These are phyloP conservation scores for Seriola aureovittata DNA, from an alignment of 2,113 vertebrate genomes.

Conservation along the genomic window DNA sequence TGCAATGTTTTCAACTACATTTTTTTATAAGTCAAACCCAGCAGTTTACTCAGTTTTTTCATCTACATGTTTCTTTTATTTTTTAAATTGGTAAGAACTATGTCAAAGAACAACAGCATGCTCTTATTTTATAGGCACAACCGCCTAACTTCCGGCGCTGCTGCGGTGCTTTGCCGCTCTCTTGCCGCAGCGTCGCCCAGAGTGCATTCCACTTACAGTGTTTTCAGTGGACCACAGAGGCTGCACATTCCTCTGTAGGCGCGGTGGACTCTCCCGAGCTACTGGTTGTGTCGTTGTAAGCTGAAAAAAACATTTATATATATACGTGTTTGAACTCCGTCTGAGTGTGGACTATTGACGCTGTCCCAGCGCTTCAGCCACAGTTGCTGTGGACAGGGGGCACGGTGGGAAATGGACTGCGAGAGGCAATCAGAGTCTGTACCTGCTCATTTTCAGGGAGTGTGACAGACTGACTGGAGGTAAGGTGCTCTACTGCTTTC, in stretches of 20 bases:
- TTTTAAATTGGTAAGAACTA: neutral
- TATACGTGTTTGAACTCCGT: neutral
- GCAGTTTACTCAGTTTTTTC: neutral
- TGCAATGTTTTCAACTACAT: neutral
- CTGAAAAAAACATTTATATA: neutral
- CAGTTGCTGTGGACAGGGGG: slow-evolving; percentile 21
- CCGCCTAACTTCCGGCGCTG: slow-evolving; percentile 17
- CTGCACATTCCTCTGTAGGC: slow-evolving; percentile 63
- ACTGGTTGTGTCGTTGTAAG: slow-evolving; percentile 20
- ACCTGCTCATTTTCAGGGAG: slow-evolving; percentile 40
- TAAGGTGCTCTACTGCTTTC: slow-evolving; percentile 3
- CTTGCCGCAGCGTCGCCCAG: slow-evolving; percentile 16
- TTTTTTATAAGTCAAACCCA: too few relatives aligned
- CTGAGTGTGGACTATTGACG: neutral
- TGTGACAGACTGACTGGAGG: slow-evolving; percentile 62
- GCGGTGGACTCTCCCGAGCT: slow-evolving; percentile 52
- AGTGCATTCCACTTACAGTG: slow-evolving; percentile 64
- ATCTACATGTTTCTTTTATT: neutral
- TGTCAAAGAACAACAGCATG: neutral
- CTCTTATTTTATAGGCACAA: slow-evolving; percentile 39
- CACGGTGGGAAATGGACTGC: slow-evolving; percentile 50
- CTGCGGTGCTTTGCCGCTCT: neutral
- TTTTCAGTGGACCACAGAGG: slow-evolving; percentile 27
- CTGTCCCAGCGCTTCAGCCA: neutral
- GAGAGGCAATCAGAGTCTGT: slow-evolving; percentile 15